phyloP scores from a whole-genome alignment of 2,113 vertebrate genomes.

The Melanerpes formicivorus region DNA sequence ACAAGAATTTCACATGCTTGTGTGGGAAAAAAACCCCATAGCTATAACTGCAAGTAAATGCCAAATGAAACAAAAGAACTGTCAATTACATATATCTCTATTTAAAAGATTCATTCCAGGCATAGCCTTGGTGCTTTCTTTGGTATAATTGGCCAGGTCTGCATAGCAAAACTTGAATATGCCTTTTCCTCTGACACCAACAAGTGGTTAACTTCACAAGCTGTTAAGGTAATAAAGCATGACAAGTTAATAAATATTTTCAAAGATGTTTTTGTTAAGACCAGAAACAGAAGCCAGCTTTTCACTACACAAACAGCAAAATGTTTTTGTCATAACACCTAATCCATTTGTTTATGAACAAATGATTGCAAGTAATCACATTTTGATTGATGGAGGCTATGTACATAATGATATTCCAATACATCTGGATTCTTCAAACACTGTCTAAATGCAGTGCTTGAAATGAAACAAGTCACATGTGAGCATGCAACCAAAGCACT shows the following conservation, averaged over 20 bases:
- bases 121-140: not conserved
- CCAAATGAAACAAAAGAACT: not conserved
- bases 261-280: not conserved
- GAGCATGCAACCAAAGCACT: not conserved
- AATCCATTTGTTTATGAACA: not conserved
- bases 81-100: not conserved
- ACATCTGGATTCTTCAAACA: not conserved
- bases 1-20: not conserved
- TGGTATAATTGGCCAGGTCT: not conserved
- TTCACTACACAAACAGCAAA: not conserved
- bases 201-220: not conserved
- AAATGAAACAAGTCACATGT: not conserved
- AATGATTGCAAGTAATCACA: not conserved
- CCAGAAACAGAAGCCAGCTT: not conserved
- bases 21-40: not conserved
- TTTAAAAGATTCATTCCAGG: not conserved
- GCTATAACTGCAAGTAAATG: not conserved
- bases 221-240: not conserved
- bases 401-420: not conserved
- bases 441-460: not conserved
- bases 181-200: not conserved
- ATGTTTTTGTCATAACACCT: not conserved
- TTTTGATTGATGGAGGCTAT: not conserved
- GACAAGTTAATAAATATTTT: constrained; percentile 41
- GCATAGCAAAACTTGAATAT: not conserved